Conservation (phyloP, 2,113 vertebrate genomes). For the Microcebus murinus region DNA sequence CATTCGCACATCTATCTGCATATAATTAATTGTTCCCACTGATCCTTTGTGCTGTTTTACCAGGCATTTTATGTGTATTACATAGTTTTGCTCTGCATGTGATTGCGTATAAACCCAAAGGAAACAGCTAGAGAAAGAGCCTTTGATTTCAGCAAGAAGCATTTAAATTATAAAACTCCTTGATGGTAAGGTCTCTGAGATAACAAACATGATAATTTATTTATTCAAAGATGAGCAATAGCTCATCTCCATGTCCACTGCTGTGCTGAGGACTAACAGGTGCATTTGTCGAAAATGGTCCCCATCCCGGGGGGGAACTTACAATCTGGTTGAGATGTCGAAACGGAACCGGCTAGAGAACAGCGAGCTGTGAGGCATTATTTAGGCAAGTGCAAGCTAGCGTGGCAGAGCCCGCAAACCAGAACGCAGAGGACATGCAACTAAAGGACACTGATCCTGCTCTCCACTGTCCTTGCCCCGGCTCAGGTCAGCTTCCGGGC, state of each 20-base stretch:
- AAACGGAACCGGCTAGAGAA: neutral
- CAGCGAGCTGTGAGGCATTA: neutral
- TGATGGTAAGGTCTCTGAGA: neutral
- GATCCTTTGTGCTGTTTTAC: neutral
- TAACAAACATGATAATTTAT: neutral
- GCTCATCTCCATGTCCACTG: neutral
- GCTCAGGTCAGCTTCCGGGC: fast-evolving
- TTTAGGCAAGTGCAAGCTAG: neutral
- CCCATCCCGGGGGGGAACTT: neutral
- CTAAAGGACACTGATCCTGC: neutral
- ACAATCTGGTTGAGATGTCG: neutral
- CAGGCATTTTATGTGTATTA: neutral
- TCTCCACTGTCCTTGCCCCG: fast-evolving
- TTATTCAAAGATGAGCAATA: neutral
- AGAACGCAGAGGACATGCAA: neutral
- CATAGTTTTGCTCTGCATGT: neutral
- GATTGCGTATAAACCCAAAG: neutral
- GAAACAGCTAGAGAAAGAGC: neutral
- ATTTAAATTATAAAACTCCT: constrained; percentile 1
- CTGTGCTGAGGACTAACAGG: neutral
- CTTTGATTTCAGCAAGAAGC: neutral
- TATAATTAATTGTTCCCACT: neutral
- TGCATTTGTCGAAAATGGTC: neutral
- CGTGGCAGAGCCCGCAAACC: neutral
- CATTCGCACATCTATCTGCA: neutral